Base-by-base conservation (phyloP, 2,888 invertebrate genomes). In the Scaptomyza tumidula region DNA sequence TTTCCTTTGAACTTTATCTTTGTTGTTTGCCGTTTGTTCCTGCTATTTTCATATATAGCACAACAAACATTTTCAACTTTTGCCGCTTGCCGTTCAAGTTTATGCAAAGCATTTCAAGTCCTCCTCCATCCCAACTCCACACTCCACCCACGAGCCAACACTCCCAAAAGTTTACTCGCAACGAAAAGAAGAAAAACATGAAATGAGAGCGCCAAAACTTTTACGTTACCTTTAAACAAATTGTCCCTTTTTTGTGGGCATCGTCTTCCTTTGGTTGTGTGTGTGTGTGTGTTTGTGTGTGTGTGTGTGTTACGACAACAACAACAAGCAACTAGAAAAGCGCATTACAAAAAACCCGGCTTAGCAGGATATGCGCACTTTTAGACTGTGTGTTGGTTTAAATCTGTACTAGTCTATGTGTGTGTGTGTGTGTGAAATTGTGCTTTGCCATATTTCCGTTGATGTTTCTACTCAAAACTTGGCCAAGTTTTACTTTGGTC, bases 1-100 rank as follows among this genome's bases (percentile, higher is more conserved):
- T 85, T 82, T 82, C 82, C 81, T 82, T 82, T 85, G 85, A 85
- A 80, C 80, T 82, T 78, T 79, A 72, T 78, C 83, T 80, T 75
- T 83, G 80, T 81, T 84, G 81, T 81, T 82, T 77, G 73, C 70
- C 68, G 53, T 71, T 69, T 75, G 52, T 67, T 81, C 65, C 74
- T 80, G 77, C 67, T 58, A 72, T 74, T 77, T 77, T 74, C 71
- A 64, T 71, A 78, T 69, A 63, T 49, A 56, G 59, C 58, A 72
- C 66, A 71, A 67, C 64, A 81, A 81, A 84, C 73, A 80, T 78
- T 84, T 73, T 70, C 70, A 80, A 84, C 85, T 84, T 81, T 39
- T 39, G 39, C 39, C 39, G 39, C 14, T 80, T 70, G 56, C 68
- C 71, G 81, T 68, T 74, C 68, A 81, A 81, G 74, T 81, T 81